A percentile compares a stretch with the other conserved stretches of the same genome.
These are phyloP conservation scores for Sapajus apella DNA, from an alignment of 2,113 vertebrate genomes.

Conservation along the genomic window DNA sequence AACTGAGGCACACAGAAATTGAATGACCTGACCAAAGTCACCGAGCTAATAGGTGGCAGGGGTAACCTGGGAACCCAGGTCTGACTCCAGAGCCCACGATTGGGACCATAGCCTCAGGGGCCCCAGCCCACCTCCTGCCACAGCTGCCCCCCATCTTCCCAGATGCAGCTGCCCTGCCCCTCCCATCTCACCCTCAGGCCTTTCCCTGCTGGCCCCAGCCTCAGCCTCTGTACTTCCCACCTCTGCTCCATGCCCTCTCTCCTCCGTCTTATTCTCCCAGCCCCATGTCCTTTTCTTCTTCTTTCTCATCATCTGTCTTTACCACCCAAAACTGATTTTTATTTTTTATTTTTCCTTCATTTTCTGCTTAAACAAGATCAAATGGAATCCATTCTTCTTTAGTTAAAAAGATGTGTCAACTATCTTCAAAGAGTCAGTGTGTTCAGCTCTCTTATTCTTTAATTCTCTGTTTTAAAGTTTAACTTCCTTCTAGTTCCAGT, in stretches of 20 bases:
- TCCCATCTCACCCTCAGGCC: rapidly evolving
- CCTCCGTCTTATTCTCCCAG: background rate
- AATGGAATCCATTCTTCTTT: background rate
- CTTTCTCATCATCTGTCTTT: background rate
- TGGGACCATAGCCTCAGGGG: rapidly evolving
- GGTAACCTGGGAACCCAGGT: background rate
- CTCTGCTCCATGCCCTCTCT: background rate
- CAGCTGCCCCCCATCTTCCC: rapidly evolving
- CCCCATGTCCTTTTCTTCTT: background rate
- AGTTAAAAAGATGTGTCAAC: background rate
- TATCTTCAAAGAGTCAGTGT: too few species aligned
- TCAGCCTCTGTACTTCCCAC: background rate
- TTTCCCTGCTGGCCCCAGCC: background rate
- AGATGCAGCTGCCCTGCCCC: background rate
- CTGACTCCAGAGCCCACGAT: background rate
- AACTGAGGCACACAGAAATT: background rate
- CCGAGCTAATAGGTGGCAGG: background rate
- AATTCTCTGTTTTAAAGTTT: too few species aligned
- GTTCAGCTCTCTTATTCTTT: too few species aligned
- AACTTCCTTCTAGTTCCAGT: too few species aligned
- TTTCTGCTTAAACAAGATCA: background rate
- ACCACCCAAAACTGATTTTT: background rate
- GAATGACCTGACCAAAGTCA: background rate
- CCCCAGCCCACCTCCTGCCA: rapidly evolving
- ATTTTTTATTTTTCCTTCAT: background rate